Percentiles rank a stretch among this genome's conserved stretches.
Conservation (phyloP, 2,888 invertebrate genomes). For the Idaea dimidiata region DNA sequence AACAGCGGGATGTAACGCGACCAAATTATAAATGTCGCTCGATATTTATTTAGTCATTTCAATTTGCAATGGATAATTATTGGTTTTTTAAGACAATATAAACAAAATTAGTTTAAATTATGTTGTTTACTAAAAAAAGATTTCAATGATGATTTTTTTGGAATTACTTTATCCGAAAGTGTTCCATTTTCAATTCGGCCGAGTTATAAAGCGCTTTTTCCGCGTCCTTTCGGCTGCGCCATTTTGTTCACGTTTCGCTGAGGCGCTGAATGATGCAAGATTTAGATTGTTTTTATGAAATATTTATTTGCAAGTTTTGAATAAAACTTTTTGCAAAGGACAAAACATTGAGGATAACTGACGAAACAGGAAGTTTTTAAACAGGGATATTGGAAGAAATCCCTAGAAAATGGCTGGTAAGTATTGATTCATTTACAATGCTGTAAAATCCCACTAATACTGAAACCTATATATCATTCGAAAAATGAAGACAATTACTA, state of each 20-base stretch:
- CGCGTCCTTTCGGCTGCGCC: constrained; percentile 62
- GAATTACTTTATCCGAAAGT: neutral
- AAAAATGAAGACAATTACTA: neutral
- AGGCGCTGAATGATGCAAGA: constrained; percentile 72
- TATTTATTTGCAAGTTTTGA: constrained; percentile 43
- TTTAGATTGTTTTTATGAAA: constrained; percentile 24
- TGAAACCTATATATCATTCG: neutral
- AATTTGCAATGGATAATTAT: neutral
- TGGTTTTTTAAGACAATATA: neutral
- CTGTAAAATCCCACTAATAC: constrained; percentile 8
- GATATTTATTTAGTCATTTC: neutral
- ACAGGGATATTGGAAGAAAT: constrained; percentile 7
- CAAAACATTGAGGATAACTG: neutral
- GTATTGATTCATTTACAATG: constrained; percentile 6
- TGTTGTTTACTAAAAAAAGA: neutral
- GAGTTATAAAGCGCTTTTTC: constrained; percentile 74
- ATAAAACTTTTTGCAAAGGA: constrained; percentile 15
- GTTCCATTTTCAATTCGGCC: constrained; percentile 38
- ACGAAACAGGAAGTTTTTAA: neutral
- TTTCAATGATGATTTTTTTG: neutral
- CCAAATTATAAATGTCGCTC: constrained; percentile 25
- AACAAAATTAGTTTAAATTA: neutral
- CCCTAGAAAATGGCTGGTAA: constrained; percentile 37
- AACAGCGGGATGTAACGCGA: constrained; percentile 32
- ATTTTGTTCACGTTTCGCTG: constrained; percentile 60